Conservation (phyloP, 2,797 vertebrate species). For the Otolemur crassicaudatus region DNA sequence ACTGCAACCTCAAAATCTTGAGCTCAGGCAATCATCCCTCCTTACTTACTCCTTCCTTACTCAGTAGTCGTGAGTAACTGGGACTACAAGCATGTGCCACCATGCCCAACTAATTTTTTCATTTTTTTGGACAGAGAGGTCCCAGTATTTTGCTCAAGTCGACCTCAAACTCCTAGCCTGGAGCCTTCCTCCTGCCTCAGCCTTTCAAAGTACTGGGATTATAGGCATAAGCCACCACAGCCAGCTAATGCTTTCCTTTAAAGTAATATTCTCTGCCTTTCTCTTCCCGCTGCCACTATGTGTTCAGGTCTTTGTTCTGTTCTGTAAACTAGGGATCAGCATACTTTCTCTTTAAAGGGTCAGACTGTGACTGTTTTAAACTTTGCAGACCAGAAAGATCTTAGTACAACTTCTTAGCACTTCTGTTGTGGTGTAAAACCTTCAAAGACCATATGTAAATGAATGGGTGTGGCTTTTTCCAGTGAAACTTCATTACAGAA, state of each 20-base stretch:
- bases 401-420: fast-evolving
- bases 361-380: not conserved
- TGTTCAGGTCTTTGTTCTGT: not conserved
- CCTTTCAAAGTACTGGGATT: not conserved
- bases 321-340: fast-evolving
- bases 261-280: not conserved
- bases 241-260: no score
- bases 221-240: no score
- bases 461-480: fast-evolving
- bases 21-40: no score
- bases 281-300: fast-evolving
- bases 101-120: no score
- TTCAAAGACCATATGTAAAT: fast-evolving
- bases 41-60: no score
- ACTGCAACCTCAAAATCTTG: no score
- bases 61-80: no score
- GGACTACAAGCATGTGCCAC: no score
- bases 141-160: no score
- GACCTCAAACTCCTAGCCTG: no score
- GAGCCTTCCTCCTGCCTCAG: not conserved
- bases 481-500: fast-evolving
- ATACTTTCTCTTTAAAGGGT: no score
- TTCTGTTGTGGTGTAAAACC: fast-evolving
- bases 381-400: not conserved
- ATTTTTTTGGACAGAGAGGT: no score